phyloP scores from a whole-genome alignment of 2,888 invertebrate genomes.

The Baccha elongata region DNA sequence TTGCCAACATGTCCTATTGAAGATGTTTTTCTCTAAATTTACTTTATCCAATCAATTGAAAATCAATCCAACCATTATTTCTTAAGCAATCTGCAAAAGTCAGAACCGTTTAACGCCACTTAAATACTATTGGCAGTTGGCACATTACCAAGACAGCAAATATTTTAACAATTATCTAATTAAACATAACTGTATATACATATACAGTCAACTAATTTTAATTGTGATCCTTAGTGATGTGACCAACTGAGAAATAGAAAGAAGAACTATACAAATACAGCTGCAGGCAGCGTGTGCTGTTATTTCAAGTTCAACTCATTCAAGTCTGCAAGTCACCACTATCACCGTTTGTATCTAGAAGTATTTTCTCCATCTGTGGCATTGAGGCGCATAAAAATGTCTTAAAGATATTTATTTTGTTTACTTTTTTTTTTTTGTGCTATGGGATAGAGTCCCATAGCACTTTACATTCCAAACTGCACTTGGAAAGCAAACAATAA shows the following conservation, averaged over 20 bases:
- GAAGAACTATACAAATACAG: background rate
- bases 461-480: slow-evolving; percentile 51
- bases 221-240: no score
- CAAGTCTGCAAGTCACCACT: slow-evolving; percentile 14
- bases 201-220: slow-evolving; percentile 49
- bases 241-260: no score
- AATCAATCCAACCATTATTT: no score
- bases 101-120: slow-evolving; percentile 10
- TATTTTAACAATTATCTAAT: slow-evolving; percentile 62
- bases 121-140: slow-evolving; percentile 4
- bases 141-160: background rate
- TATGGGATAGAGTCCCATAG: slow-evolving; percentile 20
- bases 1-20: no score
- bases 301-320: slow-evolving; percentile 56
- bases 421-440: background rate
- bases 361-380: slow-evolving; percentile 15
- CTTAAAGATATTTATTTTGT: slow-evolving; percentile 37
- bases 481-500: slow-evolving; percentile 50
- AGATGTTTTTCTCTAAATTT: no score
- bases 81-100: background rate
- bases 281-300: slow-evolving; percentile 1
- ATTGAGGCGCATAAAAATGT: slow-evolving; percentile 11
- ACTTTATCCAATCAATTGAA: no score
- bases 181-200: slow-evolving; percentile 51
- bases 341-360: background rate